These are phyloP conservation scores for Chaetodon auriga DNA, from an alignment of 2,113 vertebrate genomes.

Conservation along the genomic window DNA sequence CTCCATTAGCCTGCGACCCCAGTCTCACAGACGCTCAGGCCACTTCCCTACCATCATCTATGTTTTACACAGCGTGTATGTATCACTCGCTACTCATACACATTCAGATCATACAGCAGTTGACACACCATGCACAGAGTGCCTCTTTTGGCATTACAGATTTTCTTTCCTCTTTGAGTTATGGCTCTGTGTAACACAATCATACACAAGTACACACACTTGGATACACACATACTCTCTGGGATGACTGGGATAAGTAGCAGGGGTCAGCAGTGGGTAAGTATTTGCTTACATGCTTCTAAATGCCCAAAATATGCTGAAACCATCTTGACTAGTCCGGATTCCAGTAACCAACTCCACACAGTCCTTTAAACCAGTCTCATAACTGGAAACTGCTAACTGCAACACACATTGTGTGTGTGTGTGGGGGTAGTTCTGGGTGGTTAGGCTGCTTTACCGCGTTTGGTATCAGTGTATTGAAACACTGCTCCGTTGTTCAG, in stretches of 20 bases:
- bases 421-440: not conserved
- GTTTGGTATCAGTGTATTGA: slow-evolving; percentile 5
- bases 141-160: slow-evolving; percentile 3
- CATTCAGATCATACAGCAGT: slow-evolving; percentile 49
- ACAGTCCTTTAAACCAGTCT: slow-evolving; percentile 18
- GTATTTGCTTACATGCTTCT: slow-evolving; percentile 66
- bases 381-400: slow-evolving; percentile 13
- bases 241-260: slow-evolving; percentile 50
- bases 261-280: slow-evolving; percentile 76
- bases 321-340: slow-evolving; percentile 11
- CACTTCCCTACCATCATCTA: slow-evolving; percentile 88
- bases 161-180: slow-evolving; percentile 26
- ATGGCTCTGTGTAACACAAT: slow-evolving; percentile 33
- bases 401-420: not conserved
- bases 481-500: not conserved
- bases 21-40: slow-evolving; percentile 92
- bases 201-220: slow-evolving; percentile 30
- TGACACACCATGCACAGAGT: slow-evolving; percentile 52
- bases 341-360: slow-evolving; percentile 2
- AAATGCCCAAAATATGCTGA: slow-evolving; percentile 36
- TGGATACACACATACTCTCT: slow-evolving; percentile 1
- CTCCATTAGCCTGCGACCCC: slow-evolving; percentile 88
- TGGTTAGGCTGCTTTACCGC: not conserved
- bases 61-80: slow-evolving; percentile 94
- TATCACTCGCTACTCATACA: slow-evolving; percentile 89